Base-by-base conservation (phyloP, 1,140 invertebrate species). In the Oryctes rhinoceros region DNA sequence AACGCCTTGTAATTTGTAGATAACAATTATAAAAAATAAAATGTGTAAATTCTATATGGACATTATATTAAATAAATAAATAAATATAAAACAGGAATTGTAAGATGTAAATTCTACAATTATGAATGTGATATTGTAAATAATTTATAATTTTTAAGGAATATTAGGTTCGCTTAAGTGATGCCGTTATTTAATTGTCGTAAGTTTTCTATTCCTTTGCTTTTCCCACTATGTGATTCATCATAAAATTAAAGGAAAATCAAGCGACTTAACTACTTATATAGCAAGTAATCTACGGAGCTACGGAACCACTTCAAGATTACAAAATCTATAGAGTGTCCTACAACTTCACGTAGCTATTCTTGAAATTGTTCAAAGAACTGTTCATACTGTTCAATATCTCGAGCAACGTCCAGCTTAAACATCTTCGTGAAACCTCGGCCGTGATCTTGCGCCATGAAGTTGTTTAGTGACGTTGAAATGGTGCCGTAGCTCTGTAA, bases 51-150 rank as follows among this genome's bases (percentile, higher is more conserved):
- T 74, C 30, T 18, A 24, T 48, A 77, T 53, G 11, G n/a, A 77
- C 39, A 18, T 79, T 48, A 49, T 77, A 39, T 79, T 48, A 49
- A 77, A 39, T n/a, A 62, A n/a, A 65, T 13, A 48, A 20, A 77
- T 53, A 65, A 71, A 80, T 81, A 76, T 77, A 59, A 30, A 79
- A 76, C 74, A 81, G 53, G 78, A 81, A 80, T 76, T 83, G 83
- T 83, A 83, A 83, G 80, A 83, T 83, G 81, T 82, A 82, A 75
- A 82, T 79, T 78, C 74, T 80, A 79, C 39, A 76, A 80, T 81
- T 83, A 81, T 78, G 81, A 83, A 81, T 83, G 83, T 83, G 83
- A 83, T 83, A 83, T 82, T 83, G 83, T 83, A 83, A 82, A 83
- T 83, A 83, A 80, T 81, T 81, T 82, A 80, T 37, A 65, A 81